Percentiles rank a stretch among this genome's conserved stretches.
phyloP scores from a whole-genome alignment of 2,888 invertebrate genomes.

The Troides helena region DNA sequence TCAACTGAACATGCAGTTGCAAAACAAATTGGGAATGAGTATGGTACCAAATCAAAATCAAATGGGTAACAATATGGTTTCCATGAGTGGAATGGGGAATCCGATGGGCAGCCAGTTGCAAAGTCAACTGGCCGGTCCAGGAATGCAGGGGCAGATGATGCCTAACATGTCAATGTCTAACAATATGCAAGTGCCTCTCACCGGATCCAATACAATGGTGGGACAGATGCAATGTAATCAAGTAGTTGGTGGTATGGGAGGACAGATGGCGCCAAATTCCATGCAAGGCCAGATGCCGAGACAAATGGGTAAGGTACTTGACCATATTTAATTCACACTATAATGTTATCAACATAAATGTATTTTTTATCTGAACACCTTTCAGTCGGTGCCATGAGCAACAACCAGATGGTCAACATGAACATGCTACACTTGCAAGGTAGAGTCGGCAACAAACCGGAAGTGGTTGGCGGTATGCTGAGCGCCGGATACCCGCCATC shows the following conservation, averaged over 20 bases:
- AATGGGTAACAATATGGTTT: constrained; percentile 73
- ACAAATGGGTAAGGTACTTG: constrained; percentile 67
- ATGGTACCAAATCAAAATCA: constrained; percentile 78
- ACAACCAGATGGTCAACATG: constrained; percentile 65
- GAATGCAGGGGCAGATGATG: constrained; percentile 75
- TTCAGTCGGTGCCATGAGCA: constrained; percentile 62
- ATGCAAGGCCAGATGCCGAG: constrained; percentile 64
- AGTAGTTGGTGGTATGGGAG: constrained; percentile 74
- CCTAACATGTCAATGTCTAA: constrained; percentile 69
- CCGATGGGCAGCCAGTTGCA: constrained; percentile 74
- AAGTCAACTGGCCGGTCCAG: constrained; percentile 62
- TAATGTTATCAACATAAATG: too few relatives aligned
- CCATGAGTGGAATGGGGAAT: constrained; percentile 69
- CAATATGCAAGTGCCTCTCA: constrained; percentile 67
- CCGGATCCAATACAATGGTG: constrained; percentile 56
- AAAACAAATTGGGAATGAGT: constrained; percentile 80
- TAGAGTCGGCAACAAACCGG: constrained; percentile 55
- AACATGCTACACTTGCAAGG: constrained; percentile 73
- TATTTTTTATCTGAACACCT: neutral
- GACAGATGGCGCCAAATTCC: constrained; percentile 61
- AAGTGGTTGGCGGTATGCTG: constrained; percentile 60
- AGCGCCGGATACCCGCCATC: constrained; percentile 69
- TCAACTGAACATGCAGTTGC: constrained; percentile 81
- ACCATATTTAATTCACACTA: too few relatives aligned
- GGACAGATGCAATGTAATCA: constrained; percentile 73